Evolutionary conservation across 2,888 invertebrate genomes (phyloP).

Genomic region (Augochlorella aurata): DNA sequence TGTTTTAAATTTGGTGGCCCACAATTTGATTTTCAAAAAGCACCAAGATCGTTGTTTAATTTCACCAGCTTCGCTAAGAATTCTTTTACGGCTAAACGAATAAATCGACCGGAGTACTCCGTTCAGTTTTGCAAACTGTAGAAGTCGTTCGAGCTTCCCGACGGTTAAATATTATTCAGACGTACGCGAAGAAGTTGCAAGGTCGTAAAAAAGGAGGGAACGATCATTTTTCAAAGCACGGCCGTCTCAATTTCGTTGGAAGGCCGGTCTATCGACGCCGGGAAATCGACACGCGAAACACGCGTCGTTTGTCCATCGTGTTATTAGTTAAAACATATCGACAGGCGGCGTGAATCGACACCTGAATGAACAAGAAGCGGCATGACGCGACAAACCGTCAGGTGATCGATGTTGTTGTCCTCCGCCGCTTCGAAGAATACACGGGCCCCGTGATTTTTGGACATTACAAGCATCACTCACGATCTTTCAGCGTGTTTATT

Average conservation of each 20-base stretch:
- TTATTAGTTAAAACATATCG: conserved; percentile 68
- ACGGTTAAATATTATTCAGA: too few species aligned
- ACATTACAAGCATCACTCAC: conserved; percentile 42
- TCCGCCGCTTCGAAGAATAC: conserved; percentile 33
- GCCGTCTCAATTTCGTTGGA: neutral
- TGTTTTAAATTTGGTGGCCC: neutral
- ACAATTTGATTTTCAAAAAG: neutral
- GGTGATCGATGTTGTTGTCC: conserved; percentile 74
- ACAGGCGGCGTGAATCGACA: conserved; percentile 71
- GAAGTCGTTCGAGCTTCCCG: too few species aligned
- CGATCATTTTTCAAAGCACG: neutral
- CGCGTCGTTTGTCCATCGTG: conserved; percentile 38
- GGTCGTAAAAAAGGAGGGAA: neutral
- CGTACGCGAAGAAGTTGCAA: too few species aligned
- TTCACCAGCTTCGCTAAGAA: too few species aligned
- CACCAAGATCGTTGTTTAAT: too few species aligned
- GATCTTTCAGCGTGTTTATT: conserved; percentile 41
- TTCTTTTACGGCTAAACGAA: too few species aligned
- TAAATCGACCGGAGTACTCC: too few species aligned
- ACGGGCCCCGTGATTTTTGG: conserved; percentile 34
- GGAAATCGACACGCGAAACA: conserved; percentile 17
- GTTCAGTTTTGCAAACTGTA: too few species aligned
- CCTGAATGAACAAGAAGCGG: conserved; percentile 68
- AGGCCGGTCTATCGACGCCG: neutral
- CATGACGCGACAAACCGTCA: conserved; percentile 75